Evolutionary conservation across 2,113 vertebrate species (phyloP).

Genomic region (Myocastor coypus): DNA sequence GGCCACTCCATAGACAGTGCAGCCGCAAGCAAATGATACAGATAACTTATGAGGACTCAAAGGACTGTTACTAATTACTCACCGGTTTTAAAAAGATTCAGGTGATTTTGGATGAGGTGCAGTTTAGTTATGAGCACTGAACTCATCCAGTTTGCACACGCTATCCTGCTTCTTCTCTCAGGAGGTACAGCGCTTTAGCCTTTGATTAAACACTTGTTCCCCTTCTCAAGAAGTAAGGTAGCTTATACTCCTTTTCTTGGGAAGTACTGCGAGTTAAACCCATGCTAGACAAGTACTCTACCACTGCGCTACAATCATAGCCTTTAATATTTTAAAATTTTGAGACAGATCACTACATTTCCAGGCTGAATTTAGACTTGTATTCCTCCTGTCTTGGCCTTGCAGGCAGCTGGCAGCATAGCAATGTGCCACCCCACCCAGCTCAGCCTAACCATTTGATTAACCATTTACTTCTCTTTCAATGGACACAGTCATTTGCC

Average conservation of each 20-base stretch:
- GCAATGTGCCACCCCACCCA: background rate
- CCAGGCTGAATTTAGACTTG: background rate
- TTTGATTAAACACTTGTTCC: background rate
- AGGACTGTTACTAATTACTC: background rate
- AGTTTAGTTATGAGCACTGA: background rate
- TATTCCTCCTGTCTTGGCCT: background rate
- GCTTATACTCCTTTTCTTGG: background rate
- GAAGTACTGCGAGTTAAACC: background rate
- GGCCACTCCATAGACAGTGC: background rate
- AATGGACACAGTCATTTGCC: background rate
- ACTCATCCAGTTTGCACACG: background rate
- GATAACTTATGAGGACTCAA: background rate
- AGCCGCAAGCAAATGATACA: background rate
- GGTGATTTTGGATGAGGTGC: background rate
- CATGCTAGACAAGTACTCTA: background rate
- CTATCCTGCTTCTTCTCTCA: background rate
- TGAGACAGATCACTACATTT: background rate
- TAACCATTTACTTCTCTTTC: background rate
- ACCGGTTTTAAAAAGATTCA: background rate
- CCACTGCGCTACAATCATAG: background rate
- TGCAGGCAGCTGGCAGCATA: background rate
- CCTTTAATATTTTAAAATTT: background rate
- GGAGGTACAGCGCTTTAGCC: background rate
- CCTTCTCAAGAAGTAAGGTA: background rate
- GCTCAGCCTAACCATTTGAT: background rate